Percentiles rank a stretch among this genome's conserved stretches.
These are phyloP conservation scores for Platyscapa corneri DNA, from an alignment of 1,140 invertebrate species.

Conservation along the genomic window DNA sequence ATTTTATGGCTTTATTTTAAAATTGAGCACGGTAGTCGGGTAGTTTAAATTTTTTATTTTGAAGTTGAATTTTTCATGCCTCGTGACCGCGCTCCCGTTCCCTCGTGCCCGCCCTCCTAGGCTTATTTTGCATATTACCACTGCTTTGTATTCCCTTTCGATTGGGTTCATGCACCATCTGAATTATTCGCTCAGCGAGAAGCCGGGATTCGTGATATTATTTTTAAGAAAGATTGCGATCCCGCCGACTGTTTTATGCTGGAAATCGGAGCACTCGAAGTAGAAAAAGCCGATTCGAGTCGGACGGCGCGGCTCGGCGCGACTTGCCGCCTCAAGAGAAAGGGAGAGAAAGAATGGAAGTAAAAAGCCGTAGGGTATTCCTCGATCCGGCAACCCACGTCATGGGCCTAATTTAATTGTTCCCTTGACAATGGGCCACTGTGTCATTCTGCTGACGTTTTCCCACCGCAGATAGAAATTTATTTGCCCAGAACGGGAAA, in stretches of 20 bases:
- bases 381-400: not conserved
- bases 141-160: slow-evolving; percentile 23
- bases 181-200: slow-evolving; percentile 19
- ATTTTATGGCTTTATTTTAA: slow-evolving; percentile 32
- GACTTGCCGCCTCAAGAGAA: not conserved
- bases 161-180: not conserved
- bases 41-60: slow-evolving; percentile 35
- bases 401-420: slow-evolving; percentile 48
- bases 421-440: slow-evolving; percentile 23
- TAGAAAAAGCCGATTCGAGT: not conserved
- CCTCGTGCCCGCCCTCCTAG: not conserved
- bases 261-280: not conserved
- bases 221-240: slow-evolving; percentile 12
- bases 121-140: not conserved
- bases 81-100: not conserved
- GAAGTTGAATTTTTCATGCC: slow-evolving; percentile 27
- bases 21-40: not conserved
- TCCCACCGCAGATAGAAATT: slow-evolving; percentile 12
- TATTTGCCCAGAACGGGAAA: slow-evolving; percentile 6
- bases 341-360: not conserved
- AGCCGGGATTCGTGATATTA: slow-evolving; percentile 30
- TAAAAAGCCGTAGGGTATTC: slow-evolving; percentile 8
- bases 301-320: not conserved
- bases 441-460: slow-evolving; percentile 7
- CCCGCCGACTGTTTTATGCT: not conserved